Conservation (phyloP, 2,113 vertebrate genomes). For the Lutjanus erythropterus region DNA sequence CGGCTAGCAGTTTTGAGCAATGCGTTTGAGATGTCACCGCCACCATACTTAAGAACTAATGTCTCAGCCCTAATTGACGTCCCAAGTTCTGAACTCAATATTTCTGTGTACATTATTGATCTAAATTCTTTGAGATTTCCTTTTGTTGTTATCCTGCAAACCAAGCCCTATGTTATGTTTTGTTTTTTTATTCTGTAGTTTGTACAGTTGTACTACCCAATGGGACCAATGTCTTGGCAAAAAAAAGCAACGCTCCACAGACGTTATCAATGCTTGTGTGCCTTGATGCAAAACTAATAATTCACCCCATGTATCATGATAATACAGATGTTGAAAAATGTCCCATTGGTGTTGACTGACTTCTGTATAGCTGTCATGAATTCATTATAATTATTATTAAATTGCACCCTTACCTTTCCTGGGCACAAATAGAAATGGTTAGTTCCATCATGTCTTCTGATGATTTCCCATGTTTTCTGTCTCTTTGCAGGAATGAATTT, state of each 20-base stretch:
- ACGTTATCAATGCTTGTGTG: slow-evolving; percentile 85
- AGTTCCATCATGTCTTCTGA: slow-evolving; percentile 73
- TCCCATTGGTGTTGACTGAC: slow-evolving; percentile 77
- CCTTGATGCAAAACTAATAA: slow-evolving; percentile 84
- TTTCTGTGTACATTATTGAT: slow-evolving; percentile 78
- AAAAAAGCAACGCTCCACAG: slow-evolving; percentile 74
- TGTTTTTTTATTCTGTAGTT: slow-evolving; percentile 71
- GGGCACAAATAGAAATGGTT: slow-evolving; percentile 78
- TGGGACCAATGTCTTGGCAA: slow-evolving; percentile 86
- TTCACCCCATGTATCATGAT: slow-evolving; percentile 69
- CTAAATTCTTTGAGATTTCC: slow-evolving; percentile 63
- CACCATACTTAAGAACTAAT: slow-evolving; percentile 68
- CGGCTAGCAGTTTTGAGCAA: slow-evolving; percentile 37
- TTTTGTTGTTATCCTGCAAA: slow-evolving; percentile 68
- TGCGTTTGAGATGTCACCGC: slow-evolving; percentile 63
- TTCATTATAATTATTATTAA: slow-evolving; percentile 61
- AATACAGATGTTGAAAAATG: slow-evolving; percentile 67
- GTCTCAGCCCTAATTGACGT: slow-evolving; percentile 59
- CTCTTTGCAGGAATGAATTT: slow-evolving; percentile 81
- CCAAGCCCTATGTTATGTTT: slow-evolving; percentile 47
- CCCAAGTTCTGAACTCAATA: slow-evolving; percentile 59
- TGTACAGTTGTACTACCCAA: slow-evolving; percentile 82
- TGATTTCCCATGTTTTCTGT: slow-evolving; percentile 78
- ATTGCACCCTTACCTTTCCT: slow-evolving; percentile 71
- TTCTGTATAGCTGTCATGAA: slow-evolving; percentile 56